A percentile compares a stretch with the other conserved stretches of the same genome.
Conservation (phyloP, 2,113 vertebrate genomes). For the Pogona vitticeps region DNA sequence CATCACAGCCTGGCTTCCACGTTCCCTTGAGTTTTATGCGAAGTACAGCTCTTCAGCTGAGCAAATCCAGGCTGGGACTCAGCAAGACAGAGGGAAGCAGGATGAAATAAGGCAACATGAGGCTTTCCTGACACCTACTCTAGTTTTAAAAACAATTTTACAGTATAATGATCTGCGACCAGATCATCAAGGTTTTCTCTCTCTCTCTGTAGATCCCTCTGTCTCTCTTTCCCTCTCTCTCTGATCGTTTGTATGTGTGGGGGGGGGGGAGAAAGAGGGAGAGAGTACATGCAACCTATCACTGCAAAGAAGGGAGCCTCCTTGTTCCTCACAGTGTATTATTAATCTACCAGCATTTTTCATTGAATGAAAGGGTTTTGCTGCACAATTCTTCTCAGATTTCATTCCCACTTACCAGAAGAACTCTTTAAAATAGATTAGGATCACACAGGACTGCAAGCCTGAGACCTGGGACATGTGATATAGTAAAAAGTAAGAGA, state of each 20-base stretch:
- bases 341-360: background rate
- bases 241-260: too few species aligned
- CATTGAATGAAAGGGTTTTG: background rate
- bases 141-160: background rate
- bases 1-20: background rate
- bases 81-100: background rate
- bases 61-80: background rate
- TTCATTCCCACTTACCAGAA: background rate
- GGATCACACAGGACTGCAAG: too few species aligned
- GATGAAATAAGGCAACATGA: background rate
- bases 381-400: background rate
- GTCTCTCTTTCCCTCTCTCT: background rate
- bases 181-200: background rate
- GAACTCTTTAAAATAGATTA: background rate
- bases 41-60: background rate
- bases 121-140: background rate
- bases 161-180: background rate
- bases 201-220: background rate
- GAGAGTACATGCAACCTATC: background rate
- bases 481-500: background rate
- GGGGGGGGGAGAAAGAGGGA: too few species aligned
- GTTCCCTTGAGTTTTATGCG: background rate
- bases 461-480: background rate
- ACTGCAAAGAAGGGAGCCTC: background rate
- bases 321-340: background rate